A percentile compares a stretch with the other conserved stretches of the same genome.
phyloP scores from a whole-genome alignment of 2,888 invertebrate genomes.

The Hydrotaea diabolus region DNA sequence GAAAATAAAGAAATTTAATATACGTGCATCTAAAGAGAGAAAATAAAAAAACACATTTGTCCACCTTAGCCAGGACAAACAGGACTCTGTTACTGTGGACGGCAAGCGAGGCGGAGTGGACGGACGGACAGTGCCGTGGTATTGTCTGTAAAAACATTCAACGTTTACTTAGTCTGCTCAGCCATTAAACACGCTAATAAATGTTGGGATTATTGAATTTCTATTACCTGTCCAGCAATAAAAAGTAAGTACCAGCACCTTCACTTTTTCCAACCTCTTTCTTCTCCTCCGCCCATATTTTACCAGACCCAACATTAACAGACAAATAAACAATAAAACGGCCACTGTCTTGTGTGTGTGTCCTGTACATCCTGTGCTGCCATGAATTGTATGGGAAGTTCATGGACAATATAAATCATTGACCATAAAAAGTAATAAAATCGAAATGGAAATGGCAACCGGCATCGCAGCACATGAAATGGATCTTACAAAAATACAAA shows the following conservation, averaged over 20 bases:
- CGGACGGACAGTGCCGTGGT: not conserved
- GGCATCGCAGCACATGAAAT: not conserved
- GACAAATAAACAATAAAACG: not conserved
- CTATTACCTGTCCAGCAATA: slow-evolving; percentile 55
- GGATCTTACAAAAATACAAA: not conserved
- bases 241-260: slow-evolving; percentile 44
- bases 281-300: not conserved
- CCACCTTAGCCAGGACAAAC: not conserved
- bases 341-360: not conserved
- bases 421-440: slow-evolving; percentile 35
- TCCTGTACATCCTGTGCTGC: not conserved
- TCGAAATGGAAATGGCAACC: not conserved
- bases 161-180: slow-evolving; percentile 4
- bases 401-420: slow-evolving; percentile 15
- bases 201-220: slow-evolving; percentile 64
- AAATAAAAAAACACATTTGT: slow-evolving; percentile 9
- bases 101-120: not conserved
- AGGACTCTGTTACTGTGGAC: not conserved
- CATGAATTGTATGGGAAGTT: slow-evolving; percentile 9
- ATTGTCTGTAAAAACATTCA: not conserved
- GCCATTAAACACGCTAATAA: slow-evolving; percentile 48
- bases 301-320: not conserved
- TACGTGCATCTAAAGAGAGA: slow-evolving; percentile 3
- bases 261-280: not conserved
- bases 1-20: not conserved